These are phyloP conservation scores for Lagothrix lagotricha DNA, from an alignment of 2,797 vertebrate species.

Conservation along the genomic window DNA sequence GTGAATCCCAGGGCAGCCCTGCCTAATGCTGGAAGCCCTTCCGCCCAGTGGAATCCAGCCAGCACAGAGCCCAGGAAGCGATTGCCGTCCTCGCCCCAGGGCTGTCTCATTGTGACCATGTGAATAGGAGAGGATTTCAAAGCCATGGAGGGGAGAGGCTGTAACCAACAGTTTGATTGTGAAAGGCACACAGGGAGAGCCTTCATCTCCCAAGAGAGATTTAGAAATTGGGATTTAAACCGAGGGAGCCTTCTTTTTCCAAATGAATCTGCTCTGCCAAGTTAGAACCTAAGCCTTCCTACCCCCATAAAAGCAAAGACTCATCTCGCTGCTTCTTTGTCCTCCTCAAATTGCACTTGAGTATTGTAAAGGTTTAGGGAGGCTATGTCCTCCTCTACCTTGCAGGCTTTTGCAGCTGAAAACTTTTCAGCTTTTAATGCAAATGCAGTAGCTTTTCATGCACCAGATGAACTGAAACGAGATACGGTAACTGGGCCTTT, in stretches of 20 bases:
- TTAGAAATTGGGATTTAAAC: conserved; percentile 62
- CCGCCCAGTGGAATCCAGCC: conserved; percentile 53
- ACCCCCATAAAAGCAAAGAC: conserved; percentile 74
- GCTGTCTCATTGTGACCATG: conserved; percentile 58
- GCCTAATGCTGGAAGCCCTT: conserved; percentile 66
- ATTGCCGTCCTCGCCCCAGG: conserved; percentile 56
- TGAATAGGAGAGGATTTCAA: conserved; percentile 76
- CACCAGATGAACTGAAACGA: conserved; percentile 71
- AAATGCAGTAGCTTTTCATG: conserved; percentile 76
- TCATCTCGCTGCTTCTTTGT: conserved; percentile 72
- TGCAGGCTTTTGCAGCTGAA: not conserved
- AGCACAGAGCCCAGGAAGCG: conserved; percentile 64
- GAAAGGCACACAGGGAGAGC: conserved; percentile 75
- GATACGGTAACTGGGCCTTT: conserved; percentile 28
- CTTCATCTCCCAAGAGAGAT: conserved; percentile 71
- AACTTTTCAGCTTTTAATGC: conserved; percentile 73
- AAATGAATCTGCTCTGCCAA: conserved; percentile 66
- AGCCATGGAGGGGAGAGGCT: conserved; percentile 69
- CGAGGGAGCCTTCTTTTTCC: conserved; percentile 64
- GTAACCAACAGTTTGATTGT: conserved; percentile 71
- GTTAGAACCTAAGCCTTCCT: conserved; percentile 49
- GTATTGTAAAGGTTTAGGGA: conserved; percentile 67
- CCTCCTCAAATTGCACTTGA: conserved; percentile 67
- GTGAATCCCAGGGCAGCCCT: conserved; percentile 57
- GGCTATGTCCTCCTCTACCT: conserved; percentile 35